These are phyloP conservation scores for Myotis vivesi DNA, from an alignment of 2,797 vertebrate species.

Conservation along the genomic window DNA sequence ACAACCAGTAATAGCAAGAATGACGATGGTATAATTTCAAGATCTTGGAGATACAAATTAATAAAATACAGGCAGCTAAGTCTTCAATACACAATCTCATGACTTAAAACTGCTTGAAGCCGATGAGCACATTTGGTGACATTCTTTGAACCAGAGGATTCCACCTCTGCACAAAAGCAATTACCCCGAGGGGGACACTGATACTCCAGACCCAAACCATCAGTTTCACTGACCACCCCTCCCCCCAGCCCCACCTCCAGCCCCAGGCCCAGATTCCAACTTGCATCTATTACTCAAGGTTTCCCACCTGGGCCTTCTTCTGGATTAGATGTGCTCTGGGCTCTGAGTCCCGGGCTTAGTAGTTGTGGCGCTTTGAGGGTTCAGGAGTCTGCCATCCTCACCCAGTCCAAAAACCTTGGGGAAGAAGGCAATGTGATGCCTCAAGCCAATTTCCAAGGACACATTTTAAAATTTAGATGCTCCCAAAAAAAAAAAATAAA, in stretches of 20 bases:
- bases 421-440: background rate
- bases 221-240: background rate
- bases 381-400: background rate
- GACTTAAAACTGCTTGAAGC: background rate
- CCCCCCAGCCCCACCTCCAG: background rate
- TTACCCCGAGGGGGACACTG: background rate
- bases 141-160: background rate
- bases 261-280: background rate
- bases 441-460: background rate
- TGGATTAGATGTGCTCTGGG: background rate
- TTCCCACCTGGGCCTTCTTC: background rate
- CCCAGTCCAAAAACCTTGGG: background rate
- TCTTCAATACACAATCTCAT: background rate
- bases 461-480: slow-evolving; percentile 15
- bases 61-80: background rate
- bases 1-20: background rate
- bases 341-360: background rate
- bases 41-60: background rate
- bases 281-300: background rate
- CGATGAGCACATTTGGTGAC: background rate
- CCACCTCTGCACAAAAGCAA: background rate
- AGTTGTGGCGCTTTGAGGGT: background rate
- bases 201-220: background rate
- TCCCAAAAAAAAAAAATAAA: too few relatives aligned
- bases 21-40: background rate